phyloP scores from a whole-genome alignment of 2,113 vertebrate species.

The Fukomys damarensis region DNA sequence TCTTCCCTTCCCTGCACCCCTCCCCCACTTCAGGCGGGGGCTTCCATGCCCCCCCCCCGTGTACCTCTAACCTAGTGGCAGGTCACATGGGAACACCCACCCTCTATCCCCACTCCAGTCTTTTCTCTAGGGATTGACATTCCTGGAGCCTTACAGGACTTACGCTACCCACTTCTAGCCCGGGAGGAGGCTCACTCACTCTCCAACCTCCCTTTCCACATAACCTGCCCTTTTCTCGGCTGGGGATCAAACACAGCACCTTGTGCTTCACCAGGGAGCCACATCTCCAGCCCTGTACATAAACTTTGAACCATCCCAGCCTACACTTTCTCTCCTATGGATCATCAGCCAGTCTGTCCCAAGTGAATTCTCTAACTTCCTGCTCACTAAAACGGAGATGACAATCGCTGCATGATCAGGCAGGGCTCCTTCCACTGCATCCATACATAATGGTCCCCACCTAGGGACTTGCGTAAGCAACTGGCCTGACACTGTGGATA shows the following conservation, averaged over 20 bases:
- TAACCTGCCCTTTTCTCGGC: background rate
- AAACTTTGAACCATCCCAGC: accelerated
- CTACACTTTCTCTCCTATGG: accelerated
- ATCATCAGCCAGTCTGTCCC: accelerated
- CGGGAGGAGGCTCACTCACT: no score
- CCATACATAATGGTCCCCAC: background rate
- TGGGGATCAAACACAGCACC: background rate
- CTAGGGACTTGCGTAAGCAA: background rate
- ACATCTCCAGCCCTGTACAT: background rate
- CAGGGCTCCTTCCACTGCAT: background rate
- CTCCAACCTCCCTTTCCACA: background rate
- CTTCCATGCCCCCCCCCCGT: background rate
- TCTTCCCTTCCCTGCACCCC: background rate
- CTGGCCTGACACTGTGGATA: background rate
- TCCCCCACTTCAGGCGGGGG: accelerated
- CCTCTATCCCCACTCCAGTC: background rate
- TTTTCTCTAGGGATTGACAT: background rate
- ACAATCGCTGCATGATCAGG: no score
- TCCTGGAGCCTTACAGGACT: background rate
- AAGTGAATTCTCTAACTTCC: background rate
- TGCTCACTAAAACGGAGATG: background rate
- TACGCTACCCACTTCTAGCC: background rate
- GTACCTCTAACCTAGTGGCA: background rate
- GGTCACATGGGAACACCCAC: background rate
- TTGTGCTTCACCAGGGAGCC: background rate